Evolutionary conservation across 1,140 invertebrate species (phyloP).

Genomic region (Zaprionus ornatus): DNA sequence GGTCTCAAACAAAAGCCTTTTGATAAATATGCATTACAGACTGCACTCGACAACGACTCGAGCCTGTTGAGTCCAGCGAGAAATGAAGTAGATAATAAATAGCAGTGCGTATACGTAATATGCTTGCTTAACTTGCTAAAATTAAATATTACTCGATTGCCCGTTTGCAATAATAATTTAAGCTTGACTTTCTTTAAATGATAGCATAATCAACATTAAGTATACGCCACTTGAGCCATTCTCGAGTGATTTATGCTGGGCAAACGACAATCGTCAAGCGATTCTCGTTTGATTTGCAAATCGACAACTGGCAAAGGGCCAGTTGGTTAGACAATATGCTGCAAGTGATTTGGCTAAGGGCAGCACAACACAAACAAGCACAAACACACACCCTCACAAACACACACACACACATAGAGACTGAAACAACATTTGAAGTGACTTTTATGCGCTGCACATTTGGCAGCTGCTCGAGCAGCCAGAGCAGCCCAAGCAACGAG

Average conservation of each 20-base stretch:
- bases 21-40: neutral
- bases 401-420: constrained; percentile 5
- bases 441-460: constrained; percentile 54
- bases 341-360: constrained; percentile 65
- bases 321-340: constrained; percentile 34
- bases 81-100: constrained; percentile 5
- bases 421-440: constrained; percentile 37
- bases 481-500: neutral
- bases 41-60: neutral
- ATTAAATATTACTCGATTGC: neutral
- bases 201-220: constrained; percentile 45
- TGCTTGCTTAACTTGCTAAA: neutral
- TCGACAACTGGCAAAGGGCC: constrained; percentile 28
- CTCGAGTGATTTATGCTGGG: constrained; percentile 48
- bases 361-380: constrained; percentile 1
- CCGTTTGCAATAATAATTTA: neutral
- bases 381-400: constrained; percentile 21
- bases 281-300: constrained; percentile 50
- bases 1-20: neutral
- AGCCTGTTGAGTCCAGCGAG: neutral
- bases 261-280: constrained; percentile 25
- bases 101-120: constrained; percentile 12
- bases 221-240: constrained; percentile 42
- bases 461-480: constrained; percentile 54
- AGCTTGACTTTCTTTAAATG: constrained; percentile 9